Percentiles rank a stretch among this genome's conserved stretches.
Conservation (phyloP, 37 sponge, comb jelly and placozoan species). For the Halichondria panicea region DNA sequence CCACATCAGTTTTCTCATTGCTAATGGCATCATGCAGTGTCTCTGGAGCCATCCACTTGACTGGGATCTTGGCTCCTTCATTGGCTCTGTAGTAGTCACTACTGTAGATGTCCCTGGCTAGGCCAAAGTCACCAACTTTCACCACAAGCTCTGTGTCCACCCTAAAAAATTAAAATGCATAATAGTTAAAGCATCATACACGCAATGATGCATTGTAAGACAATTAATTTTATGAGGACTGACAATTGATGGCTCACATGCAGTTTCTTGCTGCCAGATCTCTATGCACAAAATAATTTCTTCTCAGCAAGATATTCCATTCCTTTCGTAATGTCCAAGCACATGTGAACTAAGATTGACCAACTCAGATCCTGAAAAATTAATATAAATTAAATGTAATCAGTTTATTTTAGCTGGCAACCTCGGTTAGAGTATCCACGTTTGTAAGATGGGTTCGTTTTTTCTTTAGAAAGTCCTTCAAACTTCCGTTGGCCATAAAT, state of each 20-base stretch:
- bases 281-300: slow-evolving; percentile 11
- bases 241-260: too few species aligned
- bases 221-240: too few species aligned
- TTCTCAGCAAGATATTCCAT: slow-evolving; percentile 18
- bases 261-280: slow-evolving; percentile 23
- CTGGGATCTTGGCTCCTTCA: slow-evolving; percentile 13
- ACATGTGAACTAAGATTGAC: neutral
- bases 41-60: slow-evolving; percentile 54
- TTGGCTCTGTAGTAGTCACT: slow-evolving; percentile 23
- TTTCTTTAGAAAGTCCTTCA: slow-evolving; percentile 15
- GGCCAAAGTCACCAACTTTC: slow-evolving; percentile 48
- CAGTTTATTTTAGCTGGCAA: too few species aligned
- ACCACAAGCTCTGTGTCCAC: slow-evolving; percentile 11
- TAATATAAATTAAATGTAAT: too few species aligned
- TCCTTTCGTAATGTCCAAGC: slow-evolving; percentile 5
- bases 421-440: slow-evolving; percentile 11
- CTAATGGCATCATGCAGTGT: slow-evolving; percentile 26
- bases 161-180: neutral
- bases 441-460: slow-evolving; percentile 12
- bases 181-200: too few species aligned
- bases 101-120: slow-evolving; percentile 18
- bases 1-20: slow-evolving; percentile 45
- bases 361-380: neutral
- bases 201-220: too few species aligned
- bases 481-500: slow-evolving; percentile 26